Evolutionary conservation across 2,888 invertebrate species (phyloP).

Genomic region (Rugalucina vietnamica): DNA sequence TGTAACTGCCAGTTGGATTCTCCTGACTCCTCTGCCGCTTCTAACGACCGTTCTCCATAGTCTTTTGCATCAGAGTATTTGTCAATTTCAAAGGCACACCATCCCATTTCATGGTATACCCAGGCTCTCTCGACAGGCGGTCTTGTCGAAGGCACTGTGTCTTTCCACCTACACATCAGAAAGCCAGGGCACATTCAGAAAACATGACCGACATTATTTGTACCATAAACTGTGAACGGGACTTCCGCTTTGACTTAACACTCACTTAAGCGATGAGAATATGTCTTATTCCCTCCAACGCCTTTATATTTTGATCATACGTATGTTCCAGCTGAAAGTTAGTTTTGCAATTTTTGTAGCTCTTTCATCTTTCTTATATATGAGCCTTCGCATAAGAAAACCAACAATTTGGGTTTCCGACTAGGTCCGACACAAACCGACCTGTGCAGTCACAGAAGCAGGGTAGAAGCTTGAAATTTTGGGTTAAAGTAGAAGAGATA

Average conservation of each 20-base stretch:
- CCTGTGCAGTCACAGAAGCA: too few species aligned
- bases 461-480: too few species aligned
- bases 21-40: conserved; percentile 78
- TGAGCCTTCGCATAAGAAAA: too few species aligned
- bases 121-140: conserved; percentile 84
- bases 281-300: not conserved
- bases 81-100: conserved; percentile 83
- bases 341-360: too few species aligned
- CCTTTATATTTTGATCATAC: not conserved
- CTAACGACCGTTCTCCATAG: conserved; percentile 81
- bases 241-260: too few species aligned
- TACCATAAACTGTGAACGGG: not conserved
- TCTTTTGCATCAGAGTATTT: conserved; percentile 76
- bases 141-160: conserved; percentile 82
- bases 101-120: conserved; percentile 85
- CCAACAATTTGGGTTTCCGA: too few species aligned
- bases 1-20: conserved; percentile 83
- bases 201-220: not conserved
- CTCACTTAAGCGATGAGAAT: too few species aligned
- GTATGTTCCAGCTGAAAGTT: not conserved
- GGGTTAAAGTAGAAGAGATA: too few species aligned
- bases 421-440: too few species aligned
- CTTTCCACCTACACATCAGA: conserved; percentile 78
- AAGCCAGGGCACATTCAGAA: not conserved
- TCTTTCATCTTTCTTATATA: too few species aligned